phyloP scores from a whole-genome alignment of 2,797 vertebrate genomes.

The Lepidocolaptes lacrymiger region DNA sequence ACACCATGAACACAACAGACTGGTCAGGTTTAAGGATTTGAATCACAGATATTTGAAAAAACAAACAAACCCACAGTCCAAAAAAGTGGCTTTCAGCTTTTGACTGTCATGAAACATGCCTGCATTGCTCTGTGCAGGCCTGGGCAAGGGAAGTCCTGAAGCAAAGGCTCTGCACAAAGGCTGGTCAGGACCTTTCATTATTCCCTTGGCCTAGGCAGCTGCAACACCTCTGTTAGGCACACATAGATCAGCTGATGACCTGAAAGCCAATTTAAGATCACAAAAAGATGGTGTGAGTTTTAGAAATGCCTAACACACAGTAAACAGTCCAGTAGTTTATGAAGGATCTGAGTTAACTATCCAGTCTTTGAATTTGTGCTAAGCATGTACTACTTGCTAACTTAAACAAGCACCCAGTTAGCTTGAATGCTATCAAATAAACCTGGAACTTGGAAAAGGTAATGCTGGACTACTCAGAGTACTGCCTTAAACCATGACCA shows the following conservation, averaged over 20 bases:
- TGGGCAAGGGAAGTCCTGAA: not conserved
- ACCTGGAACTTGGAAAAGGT: not conserved
- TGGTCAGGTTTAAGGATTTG: not conserved
- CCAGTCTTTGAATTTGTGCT: not conserved
- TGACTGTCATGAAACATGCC: not conserved
- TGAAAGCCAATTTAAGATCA: not conserved
- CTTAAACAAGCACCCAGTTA: not conserved
- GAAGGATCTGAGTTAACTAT: not conserved
- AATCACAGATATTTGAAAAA: not conserved
- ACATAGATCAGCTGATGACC: fast-evolving
- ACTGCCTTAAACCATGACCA: not conserved
- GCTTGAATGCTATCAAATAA: not conserved
- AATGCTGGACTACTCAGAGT: not conserved
- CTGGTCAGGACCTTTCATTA: not conserved
- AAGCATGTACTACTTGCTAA: not conserved
- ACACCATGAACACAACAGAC: not conserved
- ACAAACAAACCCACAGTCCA: not conserved
- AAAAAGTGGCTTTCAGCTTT: not conserved
- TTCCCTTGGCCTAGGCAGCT: not conserved
- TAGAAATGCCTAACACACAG: not conserved
- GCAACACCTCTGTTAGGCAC: not conserved
- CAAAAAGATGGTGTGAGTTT: not conserved
- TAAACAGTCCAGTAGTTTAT: not conserved
- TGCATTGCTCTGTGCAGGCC: not conserved
- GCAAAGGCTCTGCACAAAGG: not conserved